Evolutionary conservation across 2,113 vertebrate genomes (phyloP).

Genomic region (Fregata magnificens): DNA sequence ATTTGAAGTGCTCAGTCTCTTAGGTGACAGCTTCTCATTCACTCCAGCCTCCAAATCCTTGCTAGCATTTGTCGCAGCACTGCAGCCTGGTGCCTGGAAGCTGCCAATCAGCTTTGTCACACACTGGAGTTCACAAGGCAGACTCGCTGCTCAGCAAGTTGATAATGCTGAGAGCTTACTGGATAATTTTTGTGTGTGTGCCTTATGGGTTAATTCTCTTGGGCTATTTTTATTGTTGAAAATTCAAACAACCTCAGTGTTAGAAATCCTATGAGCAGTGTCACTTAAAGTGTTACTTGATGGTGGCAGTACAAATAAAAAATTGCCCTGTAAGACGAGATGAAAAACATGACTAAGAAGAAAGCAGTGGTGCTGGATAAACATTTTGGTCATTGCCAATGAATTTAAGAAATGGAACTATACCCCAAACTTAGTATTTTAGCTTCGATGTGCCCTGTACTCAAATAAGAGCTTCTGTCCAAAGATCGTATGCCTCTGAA

Average conservation of each 20-base stretch:
- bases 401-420: not conserved
- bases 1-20: constrained; percentile 16
- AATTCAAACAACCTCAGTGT: not conserved
- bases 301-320: not conserved
- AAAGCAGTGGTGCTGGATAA: not conserved
- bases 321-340: not conserved
- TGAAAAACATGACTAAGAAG: not conserved
- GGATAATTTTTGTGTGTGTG: not conserved
- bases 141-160: not conserved
- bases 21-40: constrained; percentile 27
- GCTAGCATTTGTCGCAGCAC: not conserved
- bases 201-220: not conserved
- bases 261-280: not conserved
- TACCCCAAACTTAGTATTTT: not conserved
- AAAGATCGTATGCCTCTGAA: not conserved
- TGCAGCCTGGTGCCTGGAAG: constrained; percentile 17
- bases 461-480: not conserved
- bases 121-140: not conserved
- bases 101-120: not conserved
- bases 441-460: not conserved
- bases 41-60: constrained; percentile 14
- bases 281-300: not conserved
- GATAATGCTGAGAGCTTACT: not conserved
- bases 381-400: not conserved
- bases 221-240: constrained; percentile 12